Percentiles rank a stretch among this genome's conserved stretches.
phyloP scores from a whole-genome alignment of 1,140 invertebrate genomes.

The Lasaia peninsularis region DNA sequence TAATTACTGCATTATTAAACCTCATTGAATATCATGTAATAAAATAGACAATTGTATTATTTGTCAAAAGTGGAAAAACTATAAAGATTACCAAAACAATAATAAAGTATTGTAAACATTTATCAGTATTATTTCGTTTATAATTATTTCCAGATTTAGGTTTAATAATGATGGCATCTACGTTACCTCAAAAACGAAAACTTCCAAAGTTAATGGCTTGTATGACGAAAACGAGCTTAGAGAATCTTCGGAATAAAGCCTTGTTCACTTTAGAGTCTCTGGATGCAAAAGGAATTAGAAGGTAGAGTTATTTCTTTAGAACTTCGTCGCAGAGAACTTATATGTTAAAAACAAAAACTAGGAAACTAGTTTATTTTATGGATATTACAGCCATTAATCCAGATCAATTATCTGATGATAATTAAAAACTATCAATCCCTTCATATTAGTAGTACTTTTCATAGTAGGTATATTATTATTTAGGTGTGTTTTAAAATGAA shows the following conservation, averaged over 20 bases:
- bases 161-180: conserved; percentile 17
- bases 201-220: conserved; percentile 66
- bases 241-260: conserved; percentile 57
- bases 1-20: no score
- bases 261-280: conserved; percentile 50
- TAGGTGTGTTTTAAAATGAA: no score
- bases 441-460: no score
- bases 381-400: no score
- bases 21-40: no score
- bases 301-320: no score
- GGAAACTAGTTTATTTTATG: no score
- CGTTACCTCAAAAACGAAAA: conserved; percentile 30
- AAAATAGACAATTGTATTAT: no score
- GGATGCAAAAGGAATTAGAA: conserved; percentile 59
- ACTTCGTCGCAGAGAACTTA: no score
- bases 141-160: not conserved
- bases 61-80: not conserved
- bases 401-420: no score
- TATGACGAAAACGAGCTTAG: conserved; percentile 61
- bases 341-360: not conserved
- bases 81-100: not conserved
- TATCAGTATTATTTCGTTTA: not conserved
- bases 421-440: no score
- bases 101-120: not conserved
- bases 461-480: no score